Base-by-base conservation (phyloP, 2,888 invertebrate species). In the Beris chalybata region DNA sequence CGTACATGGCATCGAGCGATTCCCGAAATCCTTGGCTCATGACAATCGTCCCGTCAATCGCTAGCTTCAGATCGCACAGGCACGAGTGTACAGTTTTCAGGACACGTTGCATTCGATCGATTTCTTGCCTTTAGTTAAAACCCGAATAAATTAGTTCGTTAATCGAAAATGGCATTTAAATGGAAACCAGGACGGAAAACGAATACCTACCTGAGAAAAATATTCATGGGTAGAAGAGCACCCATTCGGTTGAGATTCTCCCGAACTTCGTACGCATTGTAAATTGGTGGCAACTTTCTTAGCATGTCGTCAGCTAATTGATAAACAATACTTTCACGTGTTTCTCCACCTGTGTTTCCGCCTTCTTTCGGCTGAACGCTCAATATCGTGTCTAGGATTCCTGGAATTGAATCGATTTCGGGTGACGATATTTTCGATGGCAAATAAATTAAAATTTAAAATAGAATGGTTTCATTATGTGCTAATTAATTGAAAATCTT, bases 331-430 rank as follows among this genome's bases (percentile, higher is more conserved):
- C 88, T 91, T 81, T 97, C 97, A 72, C 97, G 85, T 0, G 94
- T 93, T 82, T 97, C 97, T 0, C 96, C 95, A 0, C 94, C 93
- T 69, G 90, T 90, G 22, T 89, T 87, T 0, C 93, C 94, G 2
- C 95, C 92, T 82, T 97, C 96, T 77, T 97, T 97, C 0, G 97
- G 97, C 76, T 97, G 97, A n/a, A 97, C 97, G 77, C 89, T 95
- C 50, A 97, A 84, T 74, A 97, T 96, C 0, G 95, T 95, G 76
- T 95, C 94, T 74, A 97, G 84, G 76, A 97, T 96, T 71, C 85
- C 84, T 84, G 70, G 30, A 70, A 64, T 38, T 5, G 3, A 7
- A 3, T 38, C 38, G 3, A 38, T 38, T 38, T 38, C 9, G 22
- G 22, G 9, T 38, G 38, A 38, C 38, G 38, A 38, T 38, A 38